Evolutionary conservation across 1,140 invertebrate species (phyloP).

Genomic region (Drosophila arizonae): DNA sequence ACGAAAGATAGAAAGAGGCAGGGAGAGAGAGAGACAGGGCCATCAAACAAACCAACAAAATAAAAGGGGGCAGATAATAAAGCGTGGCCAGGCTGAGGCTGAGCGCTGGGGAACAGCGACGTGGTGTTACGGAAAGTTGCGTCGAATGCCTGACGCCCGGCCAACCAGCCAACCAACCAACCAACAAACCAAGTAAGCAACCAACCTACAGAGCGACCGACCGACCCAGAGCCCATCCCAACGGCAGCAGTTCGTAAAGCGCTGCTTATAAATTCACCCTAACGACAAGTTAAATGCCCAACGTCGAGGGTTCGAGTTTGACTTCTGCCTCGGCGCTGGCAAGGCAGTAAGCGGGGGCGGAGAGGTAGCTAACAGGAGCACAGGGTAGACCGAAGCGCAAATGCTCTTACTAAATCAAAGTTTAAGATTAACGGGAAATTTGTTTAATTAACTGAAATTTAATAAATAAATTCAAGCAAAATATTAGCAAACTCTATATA

Average conservation of each 20-base stretch:
- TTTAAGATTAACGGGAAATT: not conserved
- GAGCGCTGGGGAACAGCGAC: constrained; percentile 5
- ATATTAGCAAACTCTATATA: no score
- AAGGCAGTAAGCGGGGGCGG: not conserved
- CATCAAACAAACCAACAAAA: constrained; percentile 31
- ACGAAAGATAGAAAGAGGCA: not conserved
- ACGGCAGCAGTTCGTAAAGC: constrained; percentile 45
- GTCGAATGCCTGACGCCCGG: constrained; percentile 53
- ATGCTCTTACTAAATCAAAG: constrained; percentile 1
- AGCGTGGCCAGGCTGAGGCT: constrained; percentile 62
- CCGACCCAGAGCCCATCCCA: not conserved
- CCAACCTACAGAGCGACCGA: not conserved
- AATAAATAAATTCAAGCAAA: no score
- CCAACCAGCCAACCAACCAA: not conserved
- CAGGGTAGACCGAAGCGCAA: not conserved
- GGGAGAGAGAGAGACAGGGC: not conserved
- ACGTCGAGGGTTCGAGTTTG: constrained; percentile 39
- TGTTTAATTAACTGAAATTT: no score
- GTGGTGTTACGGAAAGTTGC: constrained; percentile 2
- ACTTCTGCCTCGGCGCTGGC: constrained; percentile 13
- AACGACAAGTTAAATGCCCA: constrained; percentile 77
- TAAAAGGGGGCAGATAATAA: constrained; percentile 69
- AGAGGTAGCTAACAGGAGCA: not conserved
- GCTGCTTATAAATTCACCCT: constrained; percentile 76
- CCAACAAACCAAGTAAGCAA: no score